Evolutionary conservation across 2,113 vertebrate species (phyloP).

Genomic region (Pluvialis apricaria): DNA sequence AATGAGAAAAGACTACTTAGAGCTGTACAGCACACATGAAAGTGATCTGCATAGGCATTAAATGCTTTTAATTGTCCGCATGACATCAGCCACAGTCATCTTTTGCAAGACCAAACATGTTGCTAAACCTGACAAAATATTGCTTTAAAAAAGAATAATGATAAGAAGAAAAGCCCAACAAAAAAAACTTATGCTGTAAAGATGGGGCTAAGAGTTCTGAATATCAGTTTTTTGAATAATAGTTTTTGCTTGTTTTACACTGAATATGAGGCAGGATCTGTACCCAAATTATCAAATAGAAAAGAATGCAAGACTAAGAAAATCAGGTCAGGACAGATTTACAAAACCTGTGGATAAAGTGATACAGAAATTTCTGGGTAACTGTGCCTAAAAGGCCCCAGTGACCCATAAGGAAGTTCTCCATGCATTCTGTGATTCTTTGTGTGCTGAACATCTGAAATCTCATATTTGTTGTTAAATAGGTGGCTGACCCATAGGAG

Average conservation of each 20-base stretch:
- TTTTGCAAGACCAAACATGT: background rate
- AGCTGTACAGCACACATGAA: background rate
- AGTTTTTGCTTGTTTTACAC: background rate
- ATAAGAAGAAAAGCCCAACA: background rate
- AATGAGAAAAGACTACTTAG: background rate
- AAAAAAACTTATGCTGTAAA: background rate
- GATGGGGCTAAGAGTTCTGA: background rate
- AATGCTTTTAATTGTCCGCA: background rate
- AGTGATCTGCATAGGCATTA: background rate
- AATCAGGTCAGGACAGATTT: background rate
- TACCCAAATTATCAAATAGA: background rate
- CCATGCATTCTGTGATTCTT: background rate
- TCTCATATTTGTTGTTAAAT: background rate
- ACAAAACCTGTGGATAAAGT: background rate
- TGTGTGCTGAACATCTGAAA: background rate
- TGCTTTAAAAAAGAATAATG: background rate
- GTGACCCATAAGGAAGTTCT: background rate
- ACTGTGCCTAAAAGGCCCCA: background rate
- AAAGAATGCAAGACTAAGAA: background rate
- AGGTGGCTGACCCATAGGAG: background rate
- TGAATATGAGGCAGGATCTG: background rate
- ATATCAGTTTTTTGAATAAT: accelerated
- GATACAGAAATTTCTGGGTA: background rate
- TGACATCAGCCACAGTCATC: background rate
- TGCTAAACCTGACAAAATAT: background rate